phyloP scores from a whole-genome alignment of 2,113 vertebrate genomes.

The Neogobius melanostomus region DNA sequence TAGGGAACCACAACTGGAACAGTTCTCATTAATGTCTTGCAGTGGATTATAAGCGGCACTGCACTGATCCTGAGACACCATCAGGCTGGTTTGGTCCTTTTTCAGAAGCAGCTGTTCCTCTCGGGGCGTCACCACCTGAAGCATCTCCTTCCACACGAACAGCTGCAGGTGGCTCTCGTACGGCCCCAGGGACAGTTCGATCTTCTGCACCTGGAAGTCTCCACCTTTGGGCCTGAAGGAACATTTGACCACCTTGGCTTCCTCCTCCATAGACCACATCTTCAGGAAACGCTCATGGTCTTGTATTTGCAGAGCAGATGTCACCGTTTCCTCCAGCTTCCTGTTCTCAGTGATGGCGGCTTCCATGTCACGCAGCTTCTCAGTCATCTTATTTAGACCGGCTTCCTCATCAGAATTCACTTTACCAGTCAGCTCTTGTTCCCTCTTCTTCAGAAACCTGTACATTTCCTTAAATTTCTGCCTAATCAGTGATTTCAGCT shows the following conservation, averaged over 20 bases:
- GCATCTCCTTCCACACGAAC: constrained; percentile 57
- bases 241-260: not conserved
- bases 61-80: not conserved
- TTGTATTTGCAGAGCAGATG: constrained; percentile 23
- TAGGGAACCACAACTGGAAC: no score
- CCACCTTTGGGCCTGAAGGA: constrained; percentile 11
- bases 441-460: constrained; percentile 33
- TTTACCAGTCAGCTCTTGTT: constrained; percentile 32
- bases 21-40: not conserved
- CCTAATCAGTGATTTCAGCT: constrained; percentile 26
- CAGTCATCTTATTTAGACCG: constrained; percentile 18
- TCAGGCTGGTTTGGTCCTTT: constrained; percentile 21
- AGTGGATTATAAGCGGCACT: not conserved
- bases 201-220: constrained; percentile 14
- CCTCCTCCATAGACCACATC: constrained; percentile 31
- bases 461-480: constrained; percentile 45
- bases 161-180: constrained; percentile 48
- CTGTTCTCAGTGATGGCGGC: constrained; percentile 15
- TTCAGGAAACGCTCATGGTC: constrained; percentile 27
- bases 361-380: constrained; percentile 14
- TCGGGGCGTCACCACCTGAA: constrained; percentile 27
- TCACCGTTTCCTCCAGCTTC: constrained; percentile 16
- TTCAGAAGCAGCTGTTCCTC: not conserved
- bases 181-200: constrained; percentile 36
- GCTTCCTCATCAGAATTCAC: constrained; percentile 3